A percentile compares a stretch with the other conserved stretches of the same genome.
Evolutionary conservation across 2,113 vertebrate genomes (phyloP).

Genomic region (Cinclus mexicanus): DNA sequence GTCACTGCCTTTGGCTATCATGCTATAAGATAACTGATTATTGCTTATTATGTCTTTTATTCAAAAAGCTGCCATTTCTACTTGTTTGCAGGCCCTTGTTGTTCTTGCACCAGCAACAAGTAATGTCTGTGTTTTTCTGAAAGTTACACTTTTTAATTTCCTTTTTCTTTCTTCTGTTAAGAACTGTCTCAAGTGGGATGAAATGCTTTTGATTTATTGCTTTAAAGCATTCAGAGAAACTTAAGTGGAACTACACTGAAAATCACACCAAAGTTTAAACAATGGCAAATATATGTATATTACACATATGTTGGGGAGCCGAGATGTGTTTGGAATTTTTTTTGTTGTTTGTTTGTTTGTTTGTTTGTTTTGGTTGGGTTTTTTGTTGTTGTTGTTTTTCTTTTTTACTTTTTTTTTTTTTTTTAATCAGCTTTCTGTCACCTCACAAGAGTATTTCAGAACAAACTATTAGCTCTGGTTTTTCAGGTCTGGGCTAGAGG

Average conservation of each 20-base stretch:
- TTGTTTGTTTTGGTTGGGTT: too few relatives aligned
- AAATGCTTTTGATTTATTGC: neutral
- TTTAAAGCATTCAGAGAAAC: neutral
- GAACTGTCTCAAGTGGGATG: neutral
- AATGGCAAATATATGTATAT: neutral
- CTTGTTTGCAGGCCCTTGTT: neutral
- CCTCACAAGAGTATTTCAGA: neutral
- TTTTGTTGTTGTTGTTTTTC: too few relatives aligned
- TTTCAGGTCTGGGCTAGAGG: neutral
- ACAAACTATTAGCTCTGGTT: neutral
- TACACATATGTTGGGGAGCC: neutral
- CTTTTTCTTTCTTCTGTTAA: neutral
- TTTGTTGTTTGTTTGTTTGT: too few relatives aligned
- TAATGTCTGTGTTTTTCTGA: neutral
- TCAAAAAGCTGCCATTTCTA: slow-evolving; percentile 26
- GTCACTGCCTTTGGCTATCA: slow-evolving; percentile 84
- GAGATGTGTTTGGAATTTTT: neutral
- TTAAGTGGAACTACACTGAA: neutral
- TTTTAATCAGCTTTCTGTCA: neutral
- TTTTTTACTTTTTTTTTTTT: neutral
- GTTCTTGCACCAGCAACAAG: neutral
- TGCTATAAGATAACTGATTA: slow-evolving; percentile 76
- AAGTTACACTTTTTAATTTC: neutral
- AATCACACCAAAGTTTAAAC: neutral
- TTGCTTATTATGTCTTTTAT: slow-evolving; percentile 72